Percentiles rank a stretch among this genome's conserved stretches.
Conservation (phyloP, 2,113 vertebrate genomes). For the Struthidea cinerea region DNA sequence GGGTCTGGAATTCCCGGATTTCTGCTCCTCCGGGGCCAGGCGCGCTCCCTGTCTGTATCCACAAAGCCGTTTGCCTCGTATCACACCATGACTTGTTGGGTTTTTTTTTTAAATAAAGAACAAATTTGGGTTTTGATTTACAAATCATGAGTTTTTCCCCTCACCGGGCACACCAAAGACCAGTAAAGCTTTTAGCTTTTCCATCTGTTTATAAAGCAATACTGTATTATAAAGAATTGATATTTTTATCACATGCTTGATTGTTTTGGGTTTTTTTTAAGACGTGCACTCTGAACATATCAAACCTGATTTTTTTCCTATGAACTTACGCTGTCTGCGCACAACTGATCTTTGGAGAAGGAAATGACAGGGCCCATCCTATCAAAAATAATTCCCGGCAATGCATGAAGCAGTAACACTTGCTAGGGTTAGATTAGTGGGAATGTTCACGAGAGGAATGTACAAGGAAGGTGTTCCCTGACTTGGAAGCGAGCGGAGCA, state of each 20-base stretch:
- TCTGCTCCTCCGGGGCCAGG: neutral
- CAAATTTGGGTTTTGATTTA: constrained; percentile 73
- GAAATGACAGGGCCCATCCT: constrained; percentile 48
- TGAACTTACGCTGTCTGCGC: constrained; percentile 81
- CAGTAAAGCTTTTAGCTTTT: constrained; percentile 79
- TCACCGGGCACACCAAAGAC: constrained; percentile 82
- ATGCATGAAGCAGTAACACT: constrained; percentile 9
- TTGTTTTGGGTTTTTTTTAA: constrained; percentile 68
- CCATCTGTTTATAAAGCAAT: constrained; percentile 86
- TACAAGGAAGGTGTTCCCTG: constrained; percentile 21
- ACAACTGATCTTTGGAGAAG: constrained; percentile 65
- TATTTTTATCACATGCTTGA: constrained; percentile 80
- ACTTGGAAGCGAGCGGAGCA: neutral
- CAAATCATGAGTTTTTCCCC: constrained; percentile 67
- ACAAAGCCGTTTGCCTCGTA: constrained; percentile 47
- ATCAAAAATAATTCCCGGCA: neutral
- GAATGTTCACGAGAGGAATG: neutral
- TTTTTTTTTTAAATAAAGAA: constrained; percentile 30
- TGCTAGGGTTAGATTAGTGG: neutral
- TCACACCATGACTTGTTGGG: neutral
- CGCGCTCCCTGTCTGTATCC: neutral
- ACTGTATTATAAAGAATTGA: constrained; percentile 82
- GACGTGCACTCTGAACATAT: constrained; percentile 79
- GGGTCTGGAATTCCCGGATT: neutral
- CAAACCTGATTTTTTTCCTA: constrained; percentile 75